Percentiles rank a stretch among this genome's conserved stretches.
phyloP scores from a whole-genome alignment of 2,797 vertebrate species.

The Cirrhinus mrigala region DNA sequence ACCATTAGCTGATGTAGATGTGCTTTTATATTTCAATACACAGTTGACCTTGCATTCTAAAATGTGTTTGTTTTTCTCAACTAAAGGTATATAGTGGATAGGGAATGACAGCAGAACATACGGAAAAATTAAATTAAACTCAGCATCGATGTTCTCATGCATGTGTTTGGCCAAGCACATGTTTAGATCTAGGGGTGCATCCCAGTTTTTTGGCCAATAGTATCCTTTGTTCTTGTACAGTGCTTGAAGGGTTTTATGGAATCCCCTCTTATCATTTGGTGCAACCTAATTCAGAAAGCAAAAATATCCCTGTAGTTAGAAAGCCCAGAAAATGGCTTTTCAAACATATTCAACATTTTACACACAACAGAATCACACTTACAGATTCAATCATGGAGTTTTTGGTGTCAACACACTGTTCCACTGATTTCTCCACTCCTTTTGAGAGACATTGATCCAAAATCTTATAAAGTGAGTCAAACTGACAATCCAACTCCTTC shows the following conservation, averaged over 20 bases:
- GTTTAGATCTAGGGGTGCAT: not conserved
- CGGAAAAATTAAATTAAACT: not conserved
- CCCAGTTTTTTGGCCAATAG: not conserved
- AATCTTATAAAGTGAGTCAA: not conserved
- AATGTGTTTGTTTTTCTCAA: not conserved
- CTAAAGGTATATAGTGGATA: not conserved
- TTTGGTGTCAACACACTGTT: not conserved
- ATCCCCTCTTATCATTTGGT: not conserved
- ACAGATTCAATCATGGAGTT: not conserved
- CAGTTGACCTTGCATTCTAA: not conserved
- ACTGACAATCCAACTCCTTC: not conserved
- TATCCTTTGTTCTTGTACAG: not conserved
- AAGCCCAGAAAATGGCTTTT: too few relatives aligned
- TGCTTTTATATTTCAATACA: too few relatives aligned
- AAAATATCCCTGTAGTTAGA: not conserved
- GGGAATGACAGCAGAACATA: not conserved
- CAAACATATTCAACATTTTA: not conserved
- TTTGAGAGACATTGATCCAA: not conserved
- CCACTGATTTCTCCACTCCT: not conserved
- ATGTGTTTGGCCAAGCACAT: not conserved
- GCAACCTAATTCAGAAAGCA: not conserved
- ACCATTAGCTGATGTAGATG: too few relatives aligned
- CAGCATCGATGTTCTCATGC: not conserved
- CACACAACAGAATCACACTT: not conserved
- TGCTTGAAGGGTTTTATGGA: not conserved